Evolutionary conservation across 2,888 invertebrate species (phyloP), one percentile per base, ranked within the genome.

Genomic region (Copidosoma aretas): DNA sequence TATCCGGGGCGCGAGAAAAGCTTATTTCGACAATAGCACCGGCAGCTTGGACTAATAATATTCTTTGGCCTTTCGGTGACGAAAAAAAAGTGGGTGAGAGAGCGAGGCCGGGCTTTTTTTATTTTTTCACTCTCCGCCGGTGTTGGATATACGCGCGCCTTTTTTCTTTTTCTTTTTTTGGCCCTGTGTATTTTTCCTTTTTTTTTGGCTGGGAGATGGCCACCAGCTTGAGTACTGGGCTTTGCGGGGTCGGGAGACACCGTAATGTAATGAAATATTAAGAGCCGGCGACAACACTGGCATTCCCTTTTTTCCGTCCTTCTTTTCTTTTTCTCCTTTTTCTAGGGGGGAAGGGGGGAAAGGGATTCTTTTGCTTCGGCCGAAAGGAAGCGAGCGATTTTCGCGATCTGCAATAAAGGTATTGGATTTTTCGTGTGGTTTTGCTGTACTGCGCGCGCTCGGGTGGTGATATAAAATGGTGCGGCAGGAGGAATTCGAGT

Each of bases 1-100:
- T 69, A 67, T 64, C 60, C 51, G 39, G 51, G 52, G 49, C 73
- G 70, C 73, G 68, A 61, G 70, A 17, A 46, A 64, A 75, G 75
- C 76, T 79, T 79, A 77, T 77, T 79, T 75, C 77, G 76, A 80
- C 79, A 79, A 80, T 77, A 78, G 77, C 49, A 60, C 75, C 76
- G 68, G 78, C 79, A 80, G 78, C 78, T 81, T 78, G 79, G 78
- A 78, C 79, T 80, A 81, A 81, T 82, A 81, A 82, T 79, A 81
- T 82, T 79, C 77, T 77, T 76, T 32, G 32, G 32, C 32, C 32
- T 32, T 32, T 32, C 74, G 67, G 67, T 68, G 64, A 64, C 64
- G 64, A 60, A 58, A 60, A 56, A 65, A 63, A 56, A 69, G 59
- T 32, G 32, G 4, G 32, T 5, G 32, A 32, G 32, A 32, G 32